Percentiles rank a stretch among this genome's conserved stretches.
Evolutionary conservation across 1,140 invertebrate species (phyloP).

Genomic region (Temnothorax curvispinosus): DNA sequence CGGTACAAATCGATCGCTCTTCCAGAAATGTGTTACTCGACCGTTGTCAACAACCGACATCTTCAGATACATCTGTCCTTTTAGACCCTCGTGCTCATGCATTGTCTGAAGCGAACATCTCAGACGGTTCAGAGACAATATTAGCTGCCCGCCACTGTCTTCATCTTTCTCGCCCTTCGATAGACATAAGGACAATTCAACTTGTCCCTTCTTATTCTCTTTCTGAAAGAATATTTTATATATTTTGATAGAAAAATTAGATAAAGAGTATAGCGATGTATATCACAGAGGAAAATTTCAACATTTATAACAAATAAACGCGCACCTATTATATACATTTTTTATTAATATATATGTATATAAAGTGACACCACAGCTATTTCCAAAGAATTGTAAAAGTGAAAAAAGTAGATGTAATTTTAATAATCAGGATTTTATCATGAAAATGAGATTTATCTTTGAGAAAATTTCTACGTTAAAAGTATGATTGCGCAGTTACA

Average conservation of each 20-base stretch:
- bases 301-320: neutral
- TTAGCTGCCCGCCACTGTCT: slow-evolving; percentile 87
- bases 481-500: neutral
- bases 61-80: slow-evolving; percentile 91
- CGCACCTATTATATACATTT: neutral
- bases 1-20: slow-evolving; percentile 90
- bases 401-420: neutral
- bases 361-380: neutral
- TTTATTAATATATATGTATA: neutral
- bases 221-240: slow-evolving; percentile 84
- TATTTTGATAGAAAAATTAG: neutral
- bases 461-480: neutral
- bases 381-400: neutral
- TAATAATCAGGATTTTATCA: neutral
- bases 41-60: slow-evolving; percentile 90
- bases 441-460: neutral
- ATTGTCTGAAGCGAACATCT: slow-evolving; percentile 89
- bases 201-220: slow-evolving; percentile 89
- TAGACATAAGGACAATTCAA: slow-evolving; percentile 88
- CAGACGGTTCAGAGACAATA: slow-evolving; percentile 80
- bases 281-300: neutral
- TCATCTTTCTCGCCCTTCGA: slow-evolving; percentile 88
- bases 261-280: neutral
- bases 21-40: slow-evolving; percentile 91
- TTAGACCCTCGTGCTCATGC: slow-evolving; percentile 89